These are phyloP conservation scores for Vanessa cardui DNA, from an alignment of 2,888 invertebrate genomes.

Conservation along the genomic window DNA sequence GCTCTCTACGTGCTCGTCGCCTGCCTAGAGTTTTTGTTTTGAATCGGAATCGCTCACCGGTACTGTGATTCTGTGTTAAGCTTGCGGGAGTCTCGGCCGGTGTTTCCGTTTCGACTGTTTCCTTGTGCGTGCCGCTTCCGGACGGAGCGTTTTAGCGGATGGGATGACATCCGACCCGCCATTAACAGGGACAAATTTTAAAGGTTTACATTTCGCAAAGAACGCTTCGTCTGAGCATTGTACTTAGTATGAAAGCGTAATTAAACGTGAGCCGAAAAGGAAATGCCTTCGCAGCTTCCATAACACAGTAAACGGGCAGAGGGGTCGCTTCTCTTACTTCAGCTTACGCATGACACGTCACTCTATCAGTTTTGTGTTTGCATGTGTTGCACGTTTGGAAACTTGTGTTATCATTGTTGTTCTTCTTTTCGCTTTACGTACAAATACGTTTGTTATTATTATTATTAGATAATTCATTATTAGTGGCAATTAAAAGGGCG, in stretches of 20 bases:
- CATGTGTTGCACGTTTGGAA: slow-evolving; percentile 29
- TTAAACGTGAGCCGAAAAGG: slow-evolving; percentile 39
- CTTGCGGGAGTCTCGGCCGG: slow-evolving; percentile 63
- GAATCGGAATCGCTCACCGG: slow-evolving; percentile 67
- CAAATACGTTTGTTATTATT: background rate
- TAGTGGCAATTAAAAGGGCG: background rate
- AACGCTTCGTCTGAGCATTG: background rate
- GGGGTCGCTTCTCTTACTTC: slow-evolving; percentile 48
- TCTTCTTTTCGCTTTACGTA: slow-evolving; percentile 1
- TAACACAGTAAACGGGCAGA: slow-evolving; percentile 62
- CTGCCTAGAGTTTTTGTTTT: slow-evolving; percentile 83
- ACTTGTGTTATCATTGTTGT: slow-evolving; percentile 11
- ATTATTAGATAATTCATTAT: background rate
- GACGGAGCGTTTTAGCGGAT: no score
- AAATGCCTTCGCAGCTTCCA: slow-evolving; percentile 59
- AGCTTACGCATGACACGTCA: slow-evolving; percentile 16
- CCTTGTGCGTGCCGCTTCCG: no score
- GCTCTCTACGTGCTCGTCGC: slow-evolving; percentile 80
- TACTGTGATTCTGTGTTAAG: slow-evolving; percentile 73
- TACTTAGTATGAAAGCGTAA: background rate
- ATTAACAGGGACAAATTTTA: background rate
- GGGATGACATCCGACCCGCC: no score
- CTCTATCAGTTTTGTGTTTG: slow-evolving; percentile 8
- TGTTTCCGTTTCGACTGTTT: slow-evolving; percentile 38
- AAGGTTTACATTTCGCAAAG: background rate